Percentiles rank a stretch among this genome's conserved stretches.
phyloP scores from a whole-genome alignment of 2,888 invertebrate species.

The Endotricha flammealis region DNA sequence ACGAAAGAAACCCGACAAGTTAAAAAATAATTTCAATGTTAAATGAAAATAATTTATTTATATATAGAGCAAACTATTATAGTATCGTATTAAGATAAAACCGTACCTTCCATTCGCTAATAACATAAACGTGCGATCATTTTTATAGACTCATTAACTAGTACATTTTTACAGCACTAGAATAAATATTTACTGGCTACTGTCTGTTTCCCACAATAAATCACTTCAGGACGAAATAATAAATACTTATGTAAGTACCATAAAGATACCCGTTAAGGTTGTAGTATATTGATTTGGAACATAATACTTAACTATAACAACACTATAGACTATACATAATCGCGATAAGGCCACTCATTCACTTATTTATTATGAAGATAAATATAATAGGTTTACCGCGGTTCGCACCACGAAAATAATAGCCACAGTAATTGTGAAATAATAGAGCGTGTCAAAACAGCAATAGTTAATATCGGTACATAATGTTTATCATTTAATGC shows the following conservation, averaged over 20 bases:
- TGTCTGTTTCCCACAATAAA: constrained; percentile 31
- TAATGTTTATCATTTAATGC: constrained; percentile 3
- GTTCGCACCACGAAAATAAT: constrained; percentile 18
- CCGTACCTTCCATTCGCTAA: constrained; percentile 12
- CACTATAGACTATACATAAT: constrained; percentile 30
- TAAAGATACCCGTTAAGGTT: constrained; percentile 31
- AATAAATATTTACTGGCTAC: constrained; percentile 15
- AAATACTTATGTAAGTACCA: constrained; percentile 23
- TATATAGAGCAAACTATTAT: no score
- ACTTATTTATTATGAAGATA: constrained; percentile 22
- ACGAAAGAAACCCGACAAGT: no score
- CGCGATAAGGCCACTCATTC: constrained; percentile 33
- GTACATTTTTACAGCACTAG: constrained; percentile 7
- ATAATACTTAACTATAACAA: constrained; percentile 21
- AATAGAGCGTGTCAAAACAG: constrained; percentile 21
- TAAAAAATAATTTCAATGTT: no score
- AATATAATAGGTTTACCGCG: no score
- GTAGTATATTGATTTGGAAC: constrained; percentile 23
- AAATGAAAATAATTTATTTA: no score
- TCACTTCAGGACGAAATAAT: constrained; percentile 27
- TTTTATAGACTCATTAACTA: background rate
- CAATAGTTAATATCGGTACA: no score
- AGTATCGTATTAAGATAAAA: no score
- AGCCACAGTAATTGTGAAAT: constrained; percentile 29
- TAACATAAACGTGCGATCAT: background rate